Base-by-base conservation (phyloP, 2,113 vertebrate species). In the Nothobranchius furzeri region DNA sequence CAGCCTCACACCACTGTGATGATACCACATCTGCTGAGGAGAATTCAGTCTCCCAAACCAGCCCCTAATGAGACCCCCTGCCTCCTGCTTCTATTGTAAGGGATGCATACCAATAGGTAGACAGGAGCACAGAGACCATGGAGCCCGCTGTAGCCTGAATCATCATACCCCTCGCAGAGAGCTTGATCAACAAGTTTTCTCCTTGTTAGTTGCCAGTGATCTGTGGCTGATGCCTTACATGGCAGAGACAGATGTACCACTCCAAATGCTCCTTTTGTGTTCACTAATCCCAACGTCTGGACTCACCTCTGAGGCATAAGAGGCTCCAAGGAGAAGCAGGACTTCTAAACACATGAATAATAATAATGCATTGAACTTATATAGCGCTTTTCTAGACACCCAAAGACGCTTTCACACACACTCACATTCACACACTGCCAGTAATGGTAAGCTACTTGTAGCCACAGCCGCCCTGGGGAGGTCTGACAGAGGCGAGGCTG, bases 211-310 rank as follows among this genome's bases (percentile, higher is more conserved):
- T 54, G 53, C 79, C 70, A 87, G 82, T 90, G 83, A 91, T 90
- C 83, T 76, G 52, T 45, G 74, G 82, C 87, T 81, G 78, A 88
- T 82, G 86, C 80, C 81, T 87, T 8, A 88, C 20, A 88, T 90
- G 82, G 88, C 70, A 86, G 40, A 68, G 85, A 79, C 83, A 83
- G 25, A 11, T 46, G 55, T 25, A 45, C 75, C 85, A 68, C 78
- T 76, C 61, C 74, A 60, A 78, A 84, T 62, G 53, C 80, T 90
- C 67, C 90, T 78, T 90, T 92, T 92, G 88, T 92, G 77, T 76
- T 77, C 8, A 55, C 73, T 91, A 93, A 93, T 92, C 85, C 17
- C 89, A 92, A 91, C 87, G 80, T 82, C 79, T 65, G n/a, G 70
- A 55, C 76, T 76, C 60, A 68, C 87, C 77, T 84, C 88, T 87